Evolutionary conservation across 2,113 vertebrate species (phyloP).

Genomic region (Tetraodon nigroviridis): DNA sequence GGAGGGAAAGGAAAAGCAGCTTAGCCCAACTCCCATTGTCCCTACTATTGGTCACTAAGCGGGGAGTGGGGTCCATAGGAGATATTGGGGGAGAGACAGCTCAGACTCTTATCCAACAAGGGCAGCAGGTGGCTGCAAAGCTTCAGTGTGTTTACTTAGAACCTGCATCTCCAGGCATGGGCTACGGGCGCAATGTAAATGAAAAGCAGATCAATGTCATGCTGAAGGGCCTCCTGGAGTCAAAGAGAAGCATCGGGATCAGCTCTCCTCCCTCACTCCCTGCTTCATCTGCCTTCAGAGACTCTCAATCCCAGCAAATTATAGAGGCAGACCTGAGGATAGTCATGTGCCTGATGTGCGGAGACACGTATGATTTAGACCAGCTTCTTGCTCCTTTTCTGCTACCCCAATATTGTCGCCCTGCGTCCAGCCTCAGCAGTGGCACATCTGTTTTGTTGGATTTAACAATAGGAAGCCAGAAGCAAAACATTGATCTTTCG

Average conservation of each 20-base stretch:
- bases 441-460: constrained; percentile 84
- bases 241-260: constrained; percentile 77
- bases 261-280: constrained; percentile 69
- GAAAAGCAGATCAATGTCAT: constrained; percentile 91
- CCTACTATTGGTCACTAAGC: constrained; percentile 85
- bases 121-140: constrained; percentile 87
- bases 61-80: constrained; percentile 80
- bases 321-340: constrained; percentile 84
- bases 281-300: constrained; percentile 76
- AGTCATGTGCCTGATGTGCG: constrained; percentile 94
- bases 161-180: constrained; percentile 83
- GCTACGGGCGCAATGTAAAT: constrained; percentile 86
- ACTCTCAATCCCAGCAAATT: constrained; percentile 71
- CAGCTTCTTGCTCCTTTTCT: constrained; percentile 87
- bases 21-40: constrained; percentile 81
- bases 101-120: constrained; percentile 89
- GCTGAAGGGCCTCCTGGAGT: constrained; percentile 84
- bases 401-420: constrained; percentile 80
- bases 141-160: constrained; percentile 88
- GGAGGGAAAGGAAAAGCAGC: constrained; percentile 84
- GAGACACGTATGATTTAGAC: constrained; percentile 83
- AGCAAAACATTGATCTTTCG: constrained; percentile 82
- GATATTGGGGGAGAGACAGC: constrained; percentile 88
- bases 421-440: constrained; percentile 69
- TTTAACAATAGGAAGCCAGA: constrained; percentile 78